Evolutionary conservation across 2,113 vertebrate genomes (phyloP).

Genomic region (Lophotis ruficrista): DNA sequence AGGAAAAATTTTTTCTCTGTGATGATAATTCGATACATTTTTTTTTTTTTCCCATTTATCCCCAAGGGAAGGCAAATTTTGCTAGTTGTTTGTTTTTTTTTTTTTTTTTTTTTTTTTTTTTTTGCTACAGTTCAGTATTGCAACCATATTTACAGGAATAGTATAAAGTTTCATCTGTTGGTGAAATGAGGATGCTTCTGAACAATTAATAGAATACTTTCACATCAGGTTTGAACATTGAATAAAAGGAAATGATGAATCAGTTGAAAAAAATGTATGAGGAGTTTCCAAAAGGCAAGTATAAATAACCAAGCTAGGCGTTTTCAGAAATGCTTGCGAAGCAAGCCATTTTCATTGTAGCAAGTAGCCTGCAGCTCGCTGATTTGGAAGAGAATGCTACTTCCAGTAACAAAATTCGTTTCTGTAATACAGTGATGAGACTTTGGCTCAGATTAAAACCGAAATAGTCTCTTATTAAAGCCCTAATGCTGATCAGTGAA

Average conservation of each 20-base stretch:
- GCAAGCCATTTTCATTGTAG: neutral
- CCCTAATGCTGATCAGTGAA: neutral
- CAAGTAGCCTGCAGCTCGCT: neutral
- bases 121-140: neutral
- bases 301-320: neutral
- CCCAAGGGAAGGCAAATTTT: neutral
- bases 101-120: neutral
- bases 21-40: neutral
- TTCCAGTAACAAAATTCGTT: neutral
- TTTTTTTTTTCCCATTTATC: neutral
- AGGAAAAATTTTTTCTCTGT: neutral
- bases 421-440: neutral
- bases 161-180: neutral
- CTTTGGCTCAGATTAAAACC: neutral
- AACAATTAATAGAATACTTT: neutral
- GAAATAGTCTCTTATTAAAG: neutral
- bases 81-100: neutral
- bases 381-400: neutral
- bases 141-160: neutral
- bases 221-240: neutral
- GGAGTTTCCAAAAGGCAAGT: neutral
- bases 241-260: neutral
- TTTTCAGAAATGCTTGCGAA: neutral
- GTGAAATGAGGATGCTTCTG: neutral
- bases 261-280: neutral